These are phyloP conservation scores for Orchesella cincta DNA, from an alignment of 1,140 invertebrate species.

Conservation along the genomic window DNA sequence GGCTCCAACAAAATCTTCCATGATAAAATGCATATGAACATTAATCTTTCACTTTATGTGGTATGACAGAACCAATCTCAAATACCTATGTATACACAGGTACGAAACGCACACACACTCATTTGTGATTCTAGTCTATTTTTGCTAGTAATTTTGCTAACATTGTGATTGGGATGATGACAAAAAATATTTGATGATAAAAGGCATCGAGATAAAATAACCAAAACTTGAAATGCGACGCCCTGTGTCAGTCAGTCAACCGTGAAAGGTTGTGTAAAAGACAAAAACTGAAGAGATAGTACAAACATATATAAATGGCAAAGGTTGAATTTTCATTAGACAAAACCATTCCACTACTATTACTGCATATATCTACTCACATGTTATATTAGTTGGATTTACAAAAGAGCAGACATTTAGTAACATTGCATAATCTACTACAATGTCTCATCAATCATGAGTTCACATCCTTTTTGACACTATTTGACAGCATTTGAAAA, in stretches of 20 bases:
- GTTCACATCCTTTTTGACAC: neutral
- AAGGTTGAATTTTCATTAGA: neutral
- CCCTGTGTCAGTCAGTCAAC: constrained; percentile 3
- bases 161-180: neutral
- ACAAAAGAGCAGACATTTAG: no score
- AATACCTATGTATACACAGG: no score
- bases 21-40: neutral
- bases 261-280: neutral
- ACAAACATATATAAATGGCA: no score
- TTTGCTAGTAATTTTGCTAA: neutral
- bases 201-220: neutral
- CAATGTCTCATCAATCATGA: neutral
- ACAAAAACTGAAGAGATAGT: no score
- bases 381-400: no score
- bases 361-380: no score
- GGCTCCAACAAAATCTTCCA: no score
- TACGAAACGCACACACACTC: no score
- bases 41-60: neutral
- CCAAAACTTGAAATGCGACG: constrained; percentile 1
- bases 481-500: neutral
- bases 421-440: no score
- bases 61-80: no score
- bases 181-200: neutral
- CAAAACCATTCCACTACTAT: neutral
- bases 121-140: no score